Conservation (phyloP, 1,140 invertebrate genomes). For the Nasonia longicornis region DNA sequence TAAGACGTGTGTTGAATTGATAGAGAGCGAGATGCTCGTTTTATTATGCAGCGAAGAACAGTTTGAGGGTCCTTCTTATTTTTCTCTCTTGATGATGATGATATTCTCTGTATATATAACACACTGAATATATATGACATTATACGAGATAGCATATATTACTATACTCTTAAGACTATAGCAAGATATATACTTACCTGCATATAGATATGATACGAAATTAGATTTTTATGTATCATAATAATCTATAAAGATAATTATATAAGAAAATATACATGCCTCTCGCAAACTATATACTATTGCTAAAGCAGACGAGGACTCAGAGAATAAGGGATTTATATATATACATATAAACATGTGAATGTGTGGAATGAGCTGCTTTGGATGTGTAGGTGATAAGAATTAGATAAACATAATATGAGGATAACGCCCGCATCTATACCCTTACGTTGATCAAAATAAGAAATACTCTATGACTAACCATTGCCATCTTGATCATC, state of each 20-base stretch:
- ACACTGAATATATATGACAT: background rate
- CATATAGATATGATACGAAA: background rate
- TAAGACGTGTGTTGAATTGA: constrained; percentile 27
- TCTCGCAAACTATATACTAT: constrained; percentile 3
- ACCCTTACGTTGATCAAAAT: constrained; percentile 41
- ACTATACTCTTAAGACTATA: background rate
- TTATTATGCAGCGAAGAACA: background rate
- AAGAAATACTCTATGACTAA: constrained; percentile 26
- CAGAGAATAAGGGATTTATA: constrained; percentile 27
- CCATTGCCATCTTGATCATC: constrained; percentile 48
- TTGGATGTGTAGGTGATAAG: constrained; percentile 67
- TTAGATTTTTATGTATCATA: background rate
- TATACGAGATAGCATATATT: background rate
- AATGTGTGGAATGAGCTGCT: constrained; percentile 68
- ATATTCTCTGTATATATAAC: background rate
- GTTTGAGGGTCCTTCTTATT: background rate
- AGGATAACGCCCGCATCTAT: constrained; percentile 55
- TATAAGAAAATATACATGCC: background rate
- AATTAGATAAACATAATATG: constrained; percentile 54
- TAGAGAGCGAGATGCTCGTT: constrained; percentile 43
- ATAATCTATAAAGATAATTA: no score
- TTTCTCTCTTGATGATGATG: background rate
- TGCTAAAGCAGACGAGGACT: background rate
- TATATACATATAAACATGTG: constrained; percentile 51
- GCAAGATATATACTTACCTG: background rate